Evolutionary conservation across 2,888 invertebrate genomes (phyloP).

Genomic region (Alcis repandata): DNA sequence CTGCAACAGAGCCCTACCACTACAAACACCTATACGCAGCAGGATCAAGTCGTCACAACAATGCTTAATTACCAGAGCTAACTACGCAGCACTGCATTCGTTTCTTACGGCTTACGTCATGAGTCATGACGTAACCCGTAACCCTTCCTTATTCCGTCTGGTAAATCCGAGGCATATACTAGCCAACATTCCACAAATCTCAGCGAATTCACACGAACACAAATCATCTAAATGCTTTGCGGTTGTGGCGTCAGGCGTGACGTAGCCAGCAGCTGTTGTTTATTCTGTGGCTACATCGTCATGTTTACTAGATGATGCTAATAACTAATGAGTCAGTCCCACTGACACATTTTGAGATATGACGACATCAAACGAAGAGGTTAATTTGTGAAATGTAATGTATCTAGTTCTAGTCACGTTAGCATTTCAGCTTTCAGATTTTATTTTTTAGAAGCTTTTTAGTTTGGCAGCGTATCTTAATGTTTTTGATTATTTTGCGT

Average conservation of each 20-base stretch:
- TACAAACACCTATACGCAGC: no score
- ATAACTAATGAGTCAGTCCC: slow-evolving; percentile 16
- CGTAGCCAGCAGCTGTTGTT: not conserved
- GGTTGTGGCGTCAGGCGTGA: slow-evolving; percentile 3
- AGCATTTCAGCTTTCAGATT: not conserved
- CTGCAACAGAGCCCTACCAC: no score
- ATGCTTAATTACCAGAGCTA: no score
- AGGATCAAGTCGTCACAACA: no score
- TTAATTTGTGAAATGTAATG: not conserved
- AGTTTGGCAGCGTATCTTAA: no score
- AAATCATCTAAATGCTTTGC: not conserved
- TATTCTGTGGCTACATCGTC: slow-evolving; percentile 3
- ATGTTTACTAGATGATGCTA: not conserved
- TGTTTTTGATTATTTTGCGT: no score
- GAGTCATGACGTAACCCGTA: no score
- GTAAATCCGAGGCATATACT: not conserved
- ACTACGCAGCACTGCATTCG: no score
- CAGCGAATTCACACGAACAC: not conserved
- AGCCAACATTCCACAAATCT: slow-evolving; percentile 2
- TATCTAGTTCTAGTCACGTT: no score
- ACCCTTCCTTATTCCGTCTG: no score
- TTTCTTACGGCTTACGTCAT: no score
- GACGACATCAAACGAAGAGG: not conserved
- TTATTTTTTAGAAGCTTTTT: not conserved
- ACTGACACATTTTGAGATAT: slow-evolving; percentile 3